Evolutionary conservation across 2,113 vertebrate species (phyloP).

Genomic region (Hipposideros armiger): DNA sequence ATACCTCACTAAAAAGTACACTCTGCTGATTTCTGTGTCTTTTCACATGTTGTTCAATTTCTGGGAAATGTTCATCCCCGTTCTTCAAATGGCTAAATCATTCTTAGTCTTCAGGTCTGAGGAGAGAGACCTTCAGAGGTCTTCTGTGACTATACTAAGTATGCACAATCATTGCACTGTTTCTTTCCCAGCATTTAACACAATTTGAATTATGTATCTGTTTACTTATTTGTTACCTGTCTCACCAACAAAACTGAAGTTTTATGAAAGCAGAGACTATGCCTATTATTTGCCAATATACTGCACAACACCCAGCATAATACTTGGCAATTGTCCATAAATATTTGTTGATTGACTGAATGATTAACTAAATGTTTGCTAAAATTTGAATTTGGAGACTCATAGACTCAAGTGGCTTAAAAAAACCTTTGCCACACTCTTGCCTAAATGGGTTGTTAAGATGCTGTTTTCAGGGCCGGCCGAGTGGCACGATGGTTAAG

Average conservation of each 20-base stretch:
- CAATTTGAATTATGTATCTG: slow-evolving; percentile 27
- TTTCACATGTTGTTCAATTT: slow-evolving; percentile 4
- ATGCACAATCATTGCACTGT: not conserved
- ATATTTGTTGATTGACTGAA: not conserved
- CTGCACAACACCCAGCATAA: not conserved
- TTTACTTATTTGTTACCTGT: slow-evolving; percentile 14
- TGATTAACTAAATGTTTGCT: slow-evolving; percentile 9
- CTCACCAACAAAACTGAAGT: slow-evolving; percentile 50
- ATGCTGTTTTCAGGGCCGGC: slow-evolving; percentile 12
- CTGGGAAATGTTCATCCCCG: not conserved
- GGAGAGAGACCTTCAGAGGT: not conserved
- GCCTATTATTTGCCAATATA: not conserved
- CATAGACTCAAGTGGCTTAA: not conserved
- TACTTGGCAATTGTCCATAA: slow-evolving; percentile 8
- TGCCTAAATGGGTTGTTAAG: slow-evolving; percentile 20
- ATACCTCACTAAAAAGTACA: slow-evolving; percentile 9
- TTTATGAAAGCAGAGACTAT: slow-evolving; percentile 35
- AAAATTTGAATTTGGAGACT: slow-evolving; percentile 53
- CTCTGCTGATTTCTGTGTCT: slow-evolving; percentile 5
- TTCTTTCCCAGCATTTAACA: slow-evolving; percentile 38
- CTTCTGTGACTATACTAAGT: not conserved
- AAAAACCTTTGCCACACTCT: slow-evolving; percentile 12
- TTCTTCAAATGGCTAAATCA: not conserved
- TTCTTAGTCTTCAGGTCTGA: not conserved
- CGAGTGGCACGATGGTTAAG: too few species aligned